Evolutionary conservation across 2,113 vertebrate species (phyloP).

Genomic region (Mirza zaza): DNA sequence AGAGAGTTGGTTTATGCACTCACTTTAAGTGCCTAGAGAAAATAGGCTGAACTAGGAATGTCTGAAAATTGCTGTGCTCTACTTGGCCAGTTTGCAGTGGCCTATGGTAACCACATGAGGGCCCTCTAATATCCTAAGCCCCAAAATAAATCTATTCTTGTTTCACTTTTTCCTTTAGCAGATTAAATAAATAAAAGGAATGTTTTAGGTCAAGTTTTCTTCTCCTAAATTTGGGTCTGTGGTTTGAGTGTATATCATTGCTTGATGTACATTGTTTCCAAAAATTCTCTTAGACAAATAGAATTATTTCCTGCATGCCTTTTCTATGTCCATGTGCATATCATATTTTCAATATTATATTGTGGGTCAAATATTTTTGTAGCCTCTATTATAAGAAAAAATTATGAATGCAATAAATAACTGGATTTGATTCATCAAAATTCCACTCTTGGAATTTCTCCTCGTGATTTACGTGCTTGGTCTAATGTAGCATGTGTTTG

Average conservation of each 20-base stretch:
- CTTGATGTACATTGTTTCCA: background rate
- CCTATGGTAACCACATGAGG: constrained; percentile 53
- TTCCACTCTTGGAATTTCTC: constrained; percentile 37
- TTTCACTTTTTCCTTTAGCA: background rate
- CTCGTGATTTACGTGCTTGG: background rate
- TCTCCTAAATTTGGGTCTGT: background rate
- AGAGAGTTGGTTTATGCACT: background rate
- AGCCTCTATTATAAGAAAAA: constrained; percentile 31
- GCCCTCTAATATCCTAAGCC: constrained; percentile 35
- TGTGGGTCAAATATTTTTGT: background rate
- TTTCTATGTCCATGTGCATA: background rate
- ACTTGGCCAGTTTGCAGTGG: constrained; percentile 1
- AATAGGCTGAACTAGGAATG: background rate
- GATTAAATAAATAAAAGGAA: background rate
- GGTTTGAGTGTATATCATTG: background rate
- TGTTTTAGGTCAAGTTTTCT: background rate
- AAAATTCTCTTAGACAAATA: background rate
- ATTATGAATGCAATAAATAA: constrained; percentile 39
- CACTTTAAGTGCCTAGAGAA: background rate
- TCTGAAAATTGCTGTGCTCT: fast-evolving
- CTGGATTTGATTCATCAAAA: constrained; percentile 51
- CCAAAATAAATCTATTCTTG: background rate
- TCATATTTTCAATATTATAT: background rate
- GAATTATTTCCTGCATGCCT: background rate
- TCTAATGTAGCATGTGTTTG: background rate